phyloP scores from a whole-genome alignment of 92 coral and sea anemone species.

The Anthopleura xanthogrammica region DNA sequence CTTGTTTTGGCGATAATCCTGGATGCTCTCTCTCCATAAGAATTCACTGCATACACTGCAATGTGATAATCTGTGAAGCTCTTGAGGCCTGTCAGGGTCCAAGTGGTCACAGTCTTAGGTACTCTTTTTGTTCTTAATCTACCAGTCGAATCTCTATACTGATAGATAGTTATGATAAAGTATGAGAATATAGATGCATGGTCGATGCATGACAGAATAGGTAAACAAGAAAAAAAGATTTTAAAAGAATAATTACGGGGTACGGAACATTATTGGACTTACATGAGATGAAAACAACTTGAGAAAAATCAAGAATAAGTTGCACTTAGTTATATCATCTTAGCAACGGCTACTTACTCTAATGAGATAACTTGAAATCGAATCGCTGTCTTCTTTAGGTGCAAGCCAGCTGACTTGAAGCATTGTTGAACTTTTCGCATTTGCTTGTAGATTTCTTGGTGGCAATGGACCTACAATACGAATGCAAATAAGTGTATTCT shows the following conservation, averaged over 20 bases:
- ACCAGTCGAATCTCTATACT: not conserved
- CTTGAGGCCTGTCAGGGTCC: slow-evolving; percentile 11
- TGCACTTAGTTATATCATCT: too few relatives aligned
- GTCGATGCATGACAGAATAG: too few relatives aligned
- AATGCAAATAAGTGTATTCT: too few relatives aligned
- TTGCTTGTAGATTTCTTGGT: slow-evolving; percentile 8
- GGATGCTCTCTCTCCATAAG: slow-evolving; percentile 4
- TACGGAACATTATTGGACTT: too few relatives aligned
- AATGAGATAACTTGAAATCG: not conserved
- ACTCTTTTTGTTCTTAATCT: not conserved
- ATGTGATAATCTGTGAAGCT: slow-evolving; percentile 20
- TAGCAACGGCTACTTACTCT: not conserved
- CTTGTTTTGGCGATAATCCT: slow-evolving; percentile 2
- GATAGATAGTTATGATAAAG: not conserved
- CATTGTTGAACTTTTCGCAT: not conserved
- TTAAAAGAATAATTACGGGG: too few relatives aligned
- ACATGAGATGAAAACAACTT: too few relatives aligned
- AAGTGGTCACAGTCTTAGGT: not conserved
- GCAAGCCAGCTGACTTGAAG: slow-evolving; percentile 1
- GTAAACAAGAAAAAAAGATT: not conserved
- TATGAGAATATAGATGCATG: too few relatives aligned
- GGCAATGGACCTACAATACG: slow-evolving; percentile 18
- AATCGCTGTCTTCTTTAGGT: slow-evolving; percentile 16
- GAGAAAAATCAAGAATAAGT: too few relatives aligned
- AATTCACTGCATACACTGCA: slow-evolving; percentile 8